These are phyloP conservation scores for Embidobia sp. DNA, from an alignment of 2,888 invertebrate genomes.

Conservation along the genomic window DNA sequence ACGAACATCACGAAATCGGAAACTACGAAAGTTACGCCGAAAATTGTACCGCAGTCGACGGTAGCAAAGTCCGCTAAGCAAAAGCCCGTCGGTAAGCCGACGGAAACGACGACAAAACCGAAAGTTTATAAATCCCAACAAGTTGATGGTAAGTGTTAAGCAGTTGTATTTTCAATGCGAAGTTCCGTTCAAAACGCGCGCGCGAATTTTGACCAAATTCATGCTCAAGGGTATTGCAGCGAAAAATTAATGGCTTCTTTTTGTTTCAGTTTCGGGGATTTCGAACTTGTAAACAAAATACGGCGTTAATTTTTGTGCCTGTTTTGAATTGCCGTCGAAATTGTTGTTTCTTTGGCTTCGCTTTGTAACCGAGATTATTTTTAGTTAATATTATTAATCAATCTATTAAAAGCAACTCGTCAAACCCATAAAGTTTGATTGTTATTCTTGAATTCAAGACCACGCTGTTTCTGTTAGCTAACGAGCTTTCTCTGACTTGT, in stretches of 20 bases:
- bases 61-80: conserved; percentile 45
- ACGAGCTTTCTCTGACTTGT: conserved; percentile 45
- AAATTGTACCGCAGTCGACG: conserved; percentile 40
- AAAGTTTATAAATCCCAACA: conserved; percentile 52
- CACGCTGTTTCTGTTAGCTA: conserved; percentile 39
- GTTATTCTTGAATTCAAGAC: conserved; percentile 55
- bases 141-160: conserved; percentile 56
- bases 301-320: neutral
- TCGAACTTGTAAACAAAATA: conserved; percentile 3
- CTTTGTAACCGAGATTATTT: no score
- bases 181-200: conserved; percentile 13
- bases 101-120: conserved; percentile 48
- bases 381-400: neutral
- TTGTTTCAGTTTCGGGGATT: conserved; percentile 11
- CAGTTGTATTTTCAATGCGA: conserved; percentile 19
- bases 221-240: neutral
- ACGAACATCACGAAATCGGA: conserved; percentile 54
- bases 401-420: conserved; percentile 13
- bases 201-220: conserved; percentile 6
- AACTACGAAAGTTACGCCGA: conserved; percentile 51
- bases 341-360: no score
- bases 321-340: no score
- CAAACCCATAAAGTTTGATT: conserved; percentile 40
- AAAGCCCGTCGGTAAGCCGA: conserved; percentile 42
- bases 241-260: conserved; percentile 17